Evolutionary conservation across 2,888 invertebrate genomes (phyloP).

Genomic region (Drosophila atroscutellata): DNA sequence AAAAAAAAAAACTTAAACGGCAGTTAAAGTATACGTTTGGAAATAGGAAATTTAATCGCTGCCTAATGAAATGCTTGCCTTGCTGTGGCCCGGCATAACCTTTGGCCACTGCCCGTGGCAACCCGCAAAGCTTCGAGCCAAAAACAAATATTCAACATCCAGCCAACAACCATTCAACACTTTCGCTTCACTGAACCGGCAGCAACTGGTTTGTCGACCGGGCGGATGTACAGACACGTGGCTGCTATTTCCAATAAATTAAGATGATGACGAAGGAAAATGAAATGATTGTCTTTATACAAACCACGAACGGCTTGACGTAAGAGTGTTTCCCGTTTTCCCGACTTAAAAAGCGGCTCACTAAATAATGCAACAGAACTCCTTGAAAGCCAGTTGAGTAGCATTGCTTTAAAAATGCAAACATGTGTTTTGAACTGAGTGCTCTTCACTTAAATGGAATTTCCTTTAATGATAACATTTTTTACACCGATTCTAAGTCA

Average conservation of each 20-base stretch:
- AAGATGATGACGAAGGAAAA: background rate
- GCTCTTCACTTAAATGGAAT: background rate
- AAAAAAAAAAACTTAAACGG: background rate
- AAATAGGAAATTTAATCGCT: conserved; percentile 4
- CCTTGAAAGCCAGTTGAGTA: background rate
- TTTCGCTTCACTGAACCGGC: conserved; percentile 19
- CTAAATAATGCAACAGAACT: conserved; percentile 3
- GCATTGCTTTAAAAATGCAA: background rate
- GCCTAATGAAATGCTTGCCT: conserved; percentile 14
- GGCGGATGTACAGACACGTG: conserved; percentile 33
- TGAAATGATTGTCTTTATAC: conserved; percentile 10
- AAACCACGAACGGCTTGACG: background rate
- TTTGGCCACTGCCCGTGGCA: background rate
- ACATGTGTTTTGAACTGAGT: background rate
- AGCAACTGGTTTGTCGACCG: conserved; percentile 4
- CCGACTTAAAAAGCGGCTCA: background rate
- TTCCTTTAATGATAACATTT: background rate
- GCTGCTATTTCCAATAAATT: conserved; percentile 17
- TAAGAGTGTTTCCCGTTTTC: background rate
- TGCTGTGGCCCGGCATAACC: background rate
- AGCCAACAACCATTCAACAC: conserved; percentile 18
- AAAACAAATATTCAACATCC: conserved; percentile 2
- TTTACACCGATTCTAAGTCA: too few relatives aligned
- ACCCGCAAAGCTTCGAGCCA: conserved; percentile 2
- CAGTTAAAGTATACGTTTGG: background rate